Evolutionary conservation across 2,888 invertebrate genomes (phyloP).

Genomic region (Melanophora roralis): DNA sequence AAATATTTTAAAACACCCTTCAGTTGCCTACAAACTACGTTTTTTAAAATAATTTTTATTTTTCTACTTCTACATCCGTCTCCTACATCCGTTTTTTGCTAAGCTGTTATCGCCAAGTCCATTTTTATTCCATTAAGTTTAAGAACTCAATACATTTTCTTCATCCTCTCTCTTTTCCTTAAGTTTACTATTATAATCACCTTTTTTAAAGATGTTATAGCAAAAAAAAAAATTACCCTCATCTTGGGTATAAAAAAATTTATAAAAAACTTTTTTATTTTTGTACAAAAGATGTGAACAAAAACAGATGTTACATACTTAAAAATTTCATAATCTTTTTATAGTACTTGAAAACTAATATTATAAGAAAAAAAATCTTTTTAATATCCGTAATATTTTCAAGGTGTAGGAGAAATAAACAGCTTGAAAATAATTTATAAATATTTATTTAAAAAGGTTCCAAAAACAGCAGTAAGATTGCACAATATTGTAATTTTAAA

Average conservation of each 20-base stretch:
- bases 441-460: too few relatives aligned
- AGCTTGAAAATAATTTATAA: too few relatives aligned
- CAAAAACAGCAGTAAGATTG: too few relatives aligned
- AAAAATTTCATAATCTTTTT: constrained; percentile 5
- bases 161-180: not conserved
- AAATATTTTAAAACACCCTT: not conserved
- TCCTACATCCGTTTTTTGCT: constrained; percentile 26
- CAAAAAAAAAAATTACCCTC: not conserved
- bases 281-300: not conserved
- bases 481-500: too few relatives aligned
- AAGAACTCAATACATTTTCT: constrained; percentile 23
- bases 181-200: constrained; percentile 20
- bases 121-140: constrained; percentile 17
- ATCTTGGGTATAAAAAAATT: not conserved
- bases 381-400: not conserved
- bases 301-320: constrained; percentile 30
- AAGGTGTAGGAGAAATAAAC: not conserved
- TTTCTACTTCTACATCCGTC: not conserved
- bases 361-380: not conserved
- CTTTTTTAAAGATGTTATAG: too few relatives aligned
- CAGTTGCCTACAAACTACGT: not conserved
- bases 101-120: constrained; percentile 16
- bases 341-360: constrained; percentile 3
- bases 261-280: not conserved
- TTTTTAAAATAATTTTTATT: not conserved